phyloP scores from a whole-genome alignment of 2,888 invertebrate genomes.

The Apodemia zela region DNA sequence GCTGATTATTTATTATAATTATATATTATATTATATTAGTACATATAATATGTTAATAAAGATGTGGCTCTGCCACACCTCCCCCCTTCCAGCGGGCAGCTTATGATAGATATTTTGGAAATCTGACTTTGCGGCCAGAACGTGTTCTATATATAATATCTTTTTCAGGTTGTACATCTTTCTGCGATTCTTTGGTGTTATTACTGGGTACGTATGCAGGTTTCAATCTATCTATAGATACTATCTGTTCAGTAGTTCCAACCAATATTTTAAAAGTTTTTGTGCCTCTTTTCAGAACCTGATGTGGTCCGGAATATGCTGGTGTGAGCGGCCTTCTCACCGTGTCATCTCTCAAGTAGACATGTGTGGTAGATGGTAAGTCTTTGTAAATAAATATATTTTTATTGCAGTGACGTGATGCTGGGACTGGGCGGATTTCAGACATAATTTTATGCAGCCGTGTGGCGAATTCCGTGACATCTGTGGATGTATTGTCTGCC shows the following conservation, averaged over 20 bases:
- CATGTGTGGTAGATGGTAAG: background rate
- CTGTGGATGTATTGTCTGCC: background rate
- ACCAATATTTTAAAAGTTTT: background rate
- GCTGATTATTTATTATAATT: too few species aligned
- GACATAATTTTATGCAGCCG: background rate
- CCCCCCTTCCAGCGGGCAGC: background rate
- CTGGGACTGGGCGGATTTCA: background rate
- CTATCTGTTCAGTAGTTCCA: too few species aligned
- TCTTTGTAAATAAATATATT: slow-evolving; percentile 5
- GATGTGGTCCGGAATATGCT: background rate
- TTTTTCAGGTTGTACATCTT: too few species aligned
- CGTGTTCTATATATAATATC: background rate
- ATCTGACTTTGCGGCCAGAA: too few species aligned
- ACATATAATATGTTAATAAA: too few species aligned
- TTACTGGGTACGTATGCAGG: too few species aligned
- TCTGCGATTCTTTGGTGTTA: too few species aligned
- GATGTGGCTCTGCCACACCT: background rate
- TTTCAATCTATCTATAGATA: too few species aligned
- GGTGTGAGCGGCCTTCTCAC: background rate
- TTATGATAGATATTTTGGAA: too few species aligned
- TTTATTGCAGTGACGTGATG: background rate
- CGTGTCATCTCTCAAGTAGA: background rate
- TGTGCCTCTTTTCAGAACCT: background rate
- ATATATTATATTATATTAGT: too few species aligned
- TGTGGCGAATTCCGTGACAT: background rate